Base-by-base conservation (phyloP, 1,140 invertebrate species). In the Ruditapes philippinarum region DNA sequence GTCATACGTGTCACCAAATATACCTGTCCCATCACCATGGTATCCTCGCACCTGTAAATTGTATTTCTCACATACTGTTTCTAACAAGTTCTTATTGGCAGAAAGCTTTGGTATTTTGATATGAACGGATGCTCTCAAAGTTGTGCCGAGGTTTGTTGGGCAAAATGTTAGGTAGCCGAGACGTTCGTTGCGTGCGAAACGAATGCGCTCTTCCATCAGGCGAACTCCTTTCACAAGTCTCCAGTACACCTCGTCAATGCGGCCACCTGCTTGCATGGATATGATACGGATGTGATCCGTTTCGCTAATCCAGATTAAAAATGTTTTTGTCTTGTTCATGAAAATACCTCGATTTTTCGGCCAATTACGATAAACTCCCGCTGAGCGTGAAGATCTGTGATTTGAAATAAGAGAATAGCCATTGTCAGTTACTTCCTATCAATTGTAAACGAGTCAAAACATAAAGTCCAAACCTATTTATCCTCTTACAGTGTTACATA, bases 281-380 rank as follows among this genome's bases (percentile, higher is more conserved):
- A 99, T 99, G 94, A 99, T 97, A 93, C 99, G 97, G 91, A 99
- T 97, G 96, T 99, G 99, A 97, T 99, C 99, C 96, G 99, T 99
- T 96, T 99, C 99, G 96, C 99, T 99, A 96, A 98, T 98, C 99
- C 99, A 99, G 83, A 99, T 98, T 94, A 99, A 96, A 97, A 99
- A 99, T 91, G 98, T 98, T 96, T 99, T 99, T 96, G 97, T 97
- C 93, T 99, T 98, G 95, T 99, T 99, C 68, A 84, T 98, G 97
- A 97, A 99, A 96, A 99, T 99, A 94, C 99, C 99, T 96, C 99
- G 98, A 65, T 98, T 98, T 89, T 97, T 97, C 73, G 99, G 99
- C 99, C 99, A 99, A 97, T 97, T 38, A 1, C 45, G 68, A 36
- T 86, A 68, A 38, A 54, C 70, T 11, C 83, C 83, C 4, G 83